Evolutionary conservation across 53 echinoderm and acorn worm species (phyloP).

Genomic region (Pentamera pediparva): DNA sequence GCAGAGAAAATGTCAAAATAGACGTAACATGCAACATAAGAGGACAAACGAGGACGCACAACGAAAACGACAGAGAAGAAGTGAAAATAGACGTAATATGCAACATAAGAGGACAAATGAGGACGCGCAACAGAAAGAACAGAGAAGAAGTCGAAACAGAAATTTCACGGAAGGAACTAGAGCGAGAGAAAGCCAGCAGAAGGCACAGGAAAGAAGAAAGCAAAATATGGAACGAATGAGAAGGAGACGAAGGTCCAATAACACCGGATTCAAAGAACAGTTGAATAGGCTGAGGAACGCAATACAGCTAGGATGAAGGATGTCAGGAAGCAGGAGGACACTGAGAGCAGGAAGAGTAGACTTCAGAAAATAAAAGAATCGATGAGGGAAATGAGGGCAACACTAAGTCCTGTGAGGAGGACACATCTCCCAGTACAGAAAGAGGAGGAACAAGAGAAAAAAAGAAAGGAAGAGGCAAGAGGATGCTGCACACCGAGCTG

Average conservation of each 20-base stretch:
- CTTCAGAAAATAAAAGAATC: too few relatives aligned
- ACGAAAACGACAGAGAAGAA: not conserved
- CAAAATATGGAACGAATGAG: not conserved
- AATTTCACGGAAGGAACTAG: not conserved
- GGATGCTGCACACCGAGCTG: slow-evolving; percentile 1
- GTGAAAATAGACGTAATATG: not conserved
- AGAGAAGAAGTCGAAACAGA: not conserved
- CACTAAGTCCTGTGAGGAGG: too few relatives aligned
- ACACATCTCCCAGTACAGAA: too few relatives aligned
- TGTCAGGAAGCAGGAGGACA: too few relatives aligned
- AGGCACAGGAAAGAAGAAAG: slow-evolving; percentile 10
- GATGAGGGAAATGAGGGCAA: too few relatives aligned
- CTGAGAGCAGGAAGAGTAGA: too few relatives aligned
- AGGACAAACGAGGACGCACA: not conserved
- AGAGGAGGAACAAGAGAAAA: not conserved
- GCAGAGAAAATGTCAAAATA: not conserved
- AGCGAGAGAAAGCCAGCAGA: not conserved
- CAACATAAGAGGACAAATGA: not conserved
- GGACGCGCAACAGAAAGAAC: not conserved
- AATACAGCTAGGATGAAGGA: too few relatives aligned
- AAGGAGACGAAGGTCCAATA: not conserved
- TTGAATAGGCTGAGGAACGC: too few relatives aligned
- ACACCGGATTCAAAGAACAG: too few relatives aligned
- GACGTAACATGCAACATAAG: not conserved
- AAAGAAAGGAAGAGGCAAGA: not conserved